Conservation (phyloP, 2,113 vertebrate species). For the Rhabdornis inornatus region DNA sequence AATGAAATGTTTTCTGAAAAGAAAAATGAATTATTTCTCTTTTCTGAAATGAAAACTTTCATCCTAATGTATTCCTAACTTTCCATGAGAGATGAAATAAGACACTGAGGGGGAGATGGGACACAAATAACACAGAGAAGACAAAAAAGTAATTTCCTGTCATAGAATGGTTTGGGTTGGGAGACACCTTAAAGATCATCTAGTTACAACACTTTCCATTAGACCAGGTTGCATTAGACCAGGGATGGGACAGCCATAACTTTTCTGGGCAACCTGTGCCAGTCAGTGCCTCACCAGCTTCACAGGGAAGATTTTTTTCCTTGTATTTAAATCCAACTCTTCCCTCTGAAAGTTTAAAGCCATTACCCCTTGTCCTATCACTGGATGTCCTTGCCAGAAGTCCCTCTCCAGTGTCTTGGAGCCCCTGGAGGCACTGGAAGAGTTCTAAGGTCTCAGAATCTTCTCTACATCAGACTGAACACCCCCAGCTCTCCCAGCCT, state of each 20-base stretch:
- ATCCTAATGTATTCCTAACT: neutral
- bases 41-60: neutral
- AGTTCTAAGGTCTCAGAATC: neutral
- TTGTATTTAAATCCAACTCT: neutral
- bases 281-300: neutral
- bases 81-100: neutral
- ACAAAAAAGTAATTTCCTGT: neutral
- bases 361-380: rapidly evolving
- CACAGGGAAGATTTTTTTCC: neutral
- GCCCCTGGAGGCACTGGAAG: neutral
- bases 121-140: neutral
- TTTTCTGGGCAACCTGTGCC: neutral
- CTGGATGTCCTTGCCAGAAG: neutral
- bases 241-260: neutral
- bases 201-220: neutral
- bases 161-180: neutral
- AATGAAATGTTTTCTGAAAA: neutral
- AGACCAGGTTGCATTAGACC: neutral
- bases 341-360: neutral
- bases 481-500: neutral
- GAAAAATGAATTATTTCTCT: neutral
- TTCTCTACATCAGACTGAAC: neutral
- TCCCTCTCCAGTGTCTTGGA: neutral
- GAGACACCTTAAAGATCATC: neutral
- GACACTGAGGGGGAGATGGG: rapidly evolving